Base-by-base conservation (phyloP, 2,797 vertebrate genomes). In the Luscinia luscinia region DNA sequence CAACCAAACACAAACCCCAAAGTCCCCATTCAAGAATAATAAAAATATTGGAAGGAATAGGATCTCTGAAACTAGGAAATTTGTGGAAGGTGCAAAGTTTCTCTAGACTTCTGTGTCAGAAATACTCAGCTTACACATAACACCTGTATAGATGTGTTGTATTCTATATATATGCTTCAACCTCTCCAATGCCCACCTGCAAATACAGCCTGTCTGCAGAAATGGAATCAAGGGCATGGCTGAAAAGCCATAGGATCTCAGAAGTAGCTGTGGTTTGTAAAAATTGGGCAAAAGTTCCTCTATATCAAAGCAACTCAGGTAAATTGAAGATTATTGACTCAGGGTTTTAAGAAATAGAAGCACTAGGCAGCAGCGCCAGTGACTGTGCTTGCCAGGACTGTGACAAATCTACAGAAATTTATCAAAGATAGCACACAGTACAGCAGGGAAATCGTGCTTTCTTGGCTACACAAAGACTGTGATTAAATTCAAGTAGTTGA, bases 121-220 rank as follows among this genome's bases (percentile, higher is more conserved):
- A 75, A 17, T 19, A 30, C 83, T 51, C 22, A 43, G 23, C 2
- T 43, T 36, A 57, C 0, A 0, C 8, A 4, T 15, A 64, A 84
- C 59, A 48, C 1, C 1, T 15, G 3, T 43, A 41, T 15, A 24
- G 17, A 49, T 10, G 11, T 75, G 24, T 28, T 48, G 15, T 38
- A 51, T 59, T 87, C 34, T 48, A 48, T 8, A 22, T 4, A 18
- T 34, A 32, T 7, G 30, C 38, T 82, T 85, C 55, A 49, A 77
- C 4, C 23, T 76, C 20, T 32, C 38, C 76, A 66, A 69, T 16
- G 16, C 24, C 18, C 40, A 63, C 5, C 9, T 63, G n/a, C 28
- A 74, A 78, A 67, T 13, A 30, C 19, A 77, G 49, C 30, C 49
- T 64, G 34, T 13, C 20, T 69, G 26, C 11, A 43, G 30, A 62